Conservation (phyloP, 2,113 vertebrate genomes). For the Scomber scombrus region DNA sequence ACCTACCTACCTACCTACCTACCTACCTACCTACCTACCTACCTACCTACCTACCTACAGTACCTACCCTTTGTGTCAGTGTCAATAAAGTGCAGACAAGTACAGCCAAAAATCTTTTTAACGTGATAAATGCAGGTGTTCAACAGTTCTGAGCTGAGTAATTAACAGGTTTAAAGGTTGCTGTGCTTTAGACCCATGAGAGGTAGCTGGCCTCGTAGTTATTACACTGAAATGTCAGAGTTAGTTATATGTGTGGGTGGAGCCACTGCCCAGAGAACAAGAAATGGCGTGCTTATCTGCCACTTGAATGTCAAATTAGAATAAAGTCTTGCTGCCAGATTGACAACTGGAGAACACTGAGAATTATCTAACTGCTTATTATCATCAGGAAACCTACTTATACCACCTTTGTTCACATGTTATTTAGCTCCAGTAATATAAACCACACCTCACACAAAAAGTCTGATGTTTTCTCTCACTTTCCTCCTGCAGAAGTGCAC, state of each 20-base stretch:
- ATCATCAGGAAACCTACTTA: conserved; percentile 44
- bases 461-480: not conserved
- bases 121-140: conserved; percentile 45
- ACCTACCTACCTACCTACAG: conserved; percentile 30
- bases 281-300: conserved; percentile 42
- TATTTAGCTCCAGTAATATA: conserved; percentile 43
- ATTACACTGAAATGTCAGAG: conserved; percentile 59
- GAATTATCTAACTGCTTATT: conserved; percentile 49
- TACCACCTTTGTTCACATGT: conserved; percentile 32
- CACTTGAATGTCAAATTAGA: conserved; percentile 49
- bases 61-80: conserved; percentile 36
- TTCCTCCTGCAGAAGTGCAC: conserved; percentile 23
- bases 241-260: conserved; percentile 66
- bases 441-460: conserved; percentile 29
- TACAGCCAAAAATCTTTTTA: conserved; percentile 25
- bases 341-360: conserved; percentile 44
- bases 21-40: not conserved
- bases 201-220: conserved; percentile 68
- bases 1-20: conserved; percentile 6
- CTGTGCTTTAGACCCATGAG: conserved; percentile 66
- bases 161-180: conserved; percentile 62
- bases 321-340: conserved; percentile 31
- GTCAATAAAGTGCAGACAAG: conserved; percentile 69
- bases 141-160: conserved; percentile 33
- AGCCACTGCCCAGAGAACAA: conserved; percentile 54